Conservation (phyloP, 1,140 invertebrate species). For the Mesaphorura yosii region DNA sequence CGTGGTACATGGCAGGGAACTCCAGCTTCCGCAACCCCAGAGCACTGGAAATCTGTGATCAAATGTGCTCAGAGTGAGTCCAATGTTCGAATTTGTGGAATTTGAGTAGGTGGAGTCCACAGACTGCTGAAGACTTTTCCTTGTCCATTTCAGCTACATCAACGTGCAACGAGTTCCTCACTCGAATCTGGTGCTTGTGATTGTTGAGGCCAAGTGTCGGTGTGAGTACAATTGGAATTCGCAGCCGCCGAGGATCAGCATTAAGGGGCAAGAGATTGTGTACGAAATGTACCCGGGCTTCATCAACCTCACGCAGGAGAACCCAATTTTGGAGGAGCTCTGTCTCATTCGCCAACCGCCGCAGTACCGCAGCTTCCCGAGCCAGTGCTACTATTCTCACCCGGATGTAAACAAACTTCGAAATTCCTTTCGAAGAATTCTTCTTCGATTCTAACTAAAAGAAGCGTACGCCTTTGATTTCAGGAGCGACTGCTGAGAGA, state of each 20-base stretch:
- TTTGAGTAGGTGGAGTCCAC: no score
- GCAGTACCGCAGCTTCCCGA: not conserved
- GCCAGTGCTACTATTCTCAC: conserved; percentile 1
- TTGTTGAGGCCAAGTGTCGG: conserved; percentile 75
- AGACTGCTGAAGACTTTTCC: not conserved
- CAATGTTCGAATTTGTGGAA: not conserved
- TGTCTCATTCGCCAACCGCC: conserved; percentile 2
- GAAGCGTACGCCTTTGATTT: not conserved
- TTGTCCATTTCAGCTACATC: conserved; percentile 66
- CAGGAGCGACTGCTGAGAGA: conserved; percentile 2
- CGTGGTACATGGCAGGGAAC: conserved; percentile 13
- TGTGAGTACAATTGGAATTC: conserved; percentile 44
- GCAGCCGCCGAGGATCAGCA: not conserved
- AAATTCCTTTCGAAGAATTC: no score
- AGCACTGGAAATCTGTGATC: not conserved
- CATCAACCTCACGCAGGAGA: not conserved
- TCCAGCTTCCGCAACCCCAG: not conserved
- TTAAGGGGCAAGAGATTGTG: not conserved
- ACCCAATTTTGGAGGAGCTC: conserved; percentile 2
- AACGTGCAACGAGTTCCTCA: conserved; percentile 83
- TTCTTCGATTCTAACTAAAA: not conserved
- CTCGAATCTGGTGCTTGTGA: conserved; percentile 75
- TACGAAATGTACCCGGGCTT: not conserved
- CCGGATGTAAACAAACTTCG: no score
- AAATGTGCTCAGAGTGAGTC: conserved; percentile 3